phyloP scores from a whole-genome alignment of 2,797 vertebrate species.

The Echiichthys vipera region DNA sequence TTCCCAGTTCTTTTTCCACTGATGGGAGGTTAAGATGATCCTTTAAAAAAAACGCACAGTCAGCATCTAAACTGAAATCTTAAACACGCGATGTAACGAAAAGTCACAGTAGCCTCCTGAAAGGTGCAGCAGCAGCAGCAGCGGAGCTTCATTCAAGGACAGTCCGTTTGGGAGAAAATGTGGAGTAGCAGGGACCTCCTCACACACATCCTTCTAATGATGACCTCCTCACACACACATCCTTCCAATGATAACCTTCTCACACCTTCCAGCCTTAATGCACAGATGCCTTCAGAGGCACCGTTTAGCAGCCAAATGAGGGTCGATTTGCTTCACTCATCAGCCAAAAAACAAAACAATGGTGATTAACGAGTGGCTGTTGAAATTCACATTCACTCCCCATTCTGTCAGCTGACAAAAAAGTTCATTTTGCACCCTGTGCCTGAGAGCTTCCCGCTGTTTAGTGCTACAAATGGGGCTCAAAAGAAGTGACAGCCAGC shows the following conservation, averaged over 20 bases:
- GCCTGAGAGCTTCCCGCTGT: neutral
- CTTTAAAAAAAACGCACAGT: neutral
- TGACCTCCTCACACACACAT: too few species aligned
- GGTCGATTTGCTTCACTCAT: too few species aligned
- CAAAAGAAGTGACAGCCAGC: conserved; percentile 8
- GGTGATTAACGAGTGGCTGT: too few species aligned
- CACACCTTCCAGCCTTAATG: neutral
- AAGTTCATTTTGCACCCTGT: too few species aligned
- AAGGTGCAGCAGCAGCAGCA: conserved; percentile 14
- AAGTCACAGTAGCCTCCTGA: conserved; percentile 1
- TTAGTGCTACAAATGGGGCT: conserved; percentile 45
- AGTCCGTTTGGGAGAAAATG: neutral
- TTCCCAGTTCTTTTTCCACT: neutral
- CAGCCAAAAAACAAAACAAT: too few species aligned
- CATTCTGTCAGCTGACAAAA: too few species aligned
- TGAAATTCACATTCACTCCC: too few species aligned
- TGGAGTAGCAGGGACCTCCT: neutral
- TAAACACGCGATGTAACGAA: conserved; percentile 3
- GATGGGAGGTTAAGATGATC: neutral
- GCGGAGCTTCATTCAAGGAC: conserved; percentile 4
- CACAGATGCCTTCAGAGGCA: conserved; percentile 11
- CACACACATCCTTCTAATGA: neutral
- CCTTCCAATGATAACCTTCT: too few species aligned
- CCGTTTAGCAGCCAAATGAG: too few species aligned
- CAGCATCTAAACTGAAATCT: neutral